Evolutionary conservation across 1,140 invertebrate genomes (phyloP).

Genomic region (Linepithema humile): DNA sequence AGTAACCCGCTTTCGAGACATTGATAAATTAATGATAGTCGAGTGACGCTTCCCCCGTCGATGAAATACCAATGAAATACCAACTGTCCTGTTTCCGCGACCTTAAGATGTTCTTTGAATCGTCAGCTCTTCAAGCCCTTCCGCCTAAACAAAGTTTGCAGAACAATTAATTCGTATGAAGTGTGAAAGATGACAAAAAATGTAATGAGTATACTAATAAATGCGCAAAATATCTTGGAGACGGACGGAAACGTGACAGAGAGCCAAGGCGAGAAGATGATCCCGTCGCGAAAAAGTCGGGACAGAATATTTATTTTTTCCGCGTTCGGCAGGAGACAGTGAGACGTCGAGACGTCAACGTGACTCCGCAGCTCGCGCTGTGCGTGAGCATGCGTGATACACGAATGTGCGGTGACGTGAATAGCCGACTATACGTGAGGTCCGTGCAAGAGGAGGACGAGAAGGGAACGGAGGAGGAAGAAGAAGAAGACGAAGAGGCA

Average conservation of each 20-base stretch:
- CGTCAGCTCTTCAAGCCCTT: not conserved
- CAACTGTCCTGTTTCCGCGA: not conserved
- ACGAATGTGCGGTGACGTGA: conserved; percentile 70
- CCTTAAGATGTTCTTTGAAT: conserved; percentile 4
- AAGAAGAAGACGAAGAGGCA: conserved; percentile 43
- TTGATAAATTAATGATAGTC: conserved; percentile 59
- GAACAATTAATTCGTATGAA: not conserved
- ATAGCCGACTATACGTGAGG: conserved; percentile 72
- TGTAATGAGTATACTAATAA: too few relatives aligned
- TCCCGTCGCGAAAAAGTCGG: conserved; percentile 52
- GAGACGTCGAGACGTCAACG: conserved; percentile 67
- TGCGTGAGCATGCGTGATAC: conserved; percentile 67
- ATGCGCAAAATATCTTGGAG: too few relatives aligned
- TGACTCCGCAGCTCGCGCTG: conserved; percentile 71
- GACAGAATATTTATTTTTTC: conserved; percentile 66
- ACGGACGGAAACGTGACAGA: not conserved
- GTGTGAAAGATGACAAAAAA: too few relatives aligned
- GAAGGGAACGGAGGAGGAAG: conserved; percentile 19
- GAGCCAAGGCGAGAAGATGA: conserved; percentile 12
- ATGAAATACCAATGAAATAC: not conserved
- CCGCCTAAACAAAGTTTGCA: not conserved
- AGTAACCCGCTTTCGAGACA: conserved; percentile 59
- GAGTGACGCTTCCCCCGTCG: conserved; percentile 21
- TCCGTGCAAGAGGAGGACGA: conserved; percentile 50
- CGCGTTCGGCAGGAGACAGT: conserved; percentile 52